Conservation (phyloP, 2,888 invertebrate species). For the Cloeon dipterum region DNA sequence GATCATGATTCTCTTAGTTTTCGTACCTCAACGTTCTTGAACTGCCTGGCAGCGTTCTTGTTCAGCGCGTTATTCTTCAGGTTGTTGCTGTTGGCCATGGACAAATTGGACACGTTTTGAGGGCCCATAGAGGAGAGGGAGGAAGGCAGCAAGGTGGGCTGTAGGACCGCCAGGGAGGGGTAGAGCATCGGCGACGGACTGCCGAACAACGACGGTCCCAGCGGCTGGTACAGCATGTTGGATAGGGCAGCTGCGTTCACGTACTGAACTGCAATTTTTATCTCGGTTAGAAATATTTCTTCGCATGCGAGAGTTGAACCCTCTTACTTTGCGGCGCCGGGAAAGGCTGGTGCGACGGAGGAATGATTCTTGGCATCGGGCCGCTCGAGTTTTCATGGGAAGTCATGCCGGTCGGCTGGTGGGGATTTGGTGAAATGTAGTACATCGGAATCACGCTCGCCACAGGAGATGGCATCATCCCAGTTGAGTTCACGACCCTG, state of each 20-base stretch:
- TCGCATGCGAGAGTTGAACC: background rate
- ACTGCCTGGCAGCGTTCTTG: no score
- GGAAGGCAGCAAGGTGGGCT: slow-evolving; percentile 11
- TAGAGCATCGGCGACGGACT: slow-evolving; percentile 34
- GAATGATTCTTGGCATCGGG: slow-evolving; percentile 7
- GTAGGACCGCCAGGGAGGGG: slow-evolving; percentile 24
- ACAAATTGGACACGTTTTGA: background rate
- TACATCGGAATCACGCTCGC: slow-evolving; percentile 22
- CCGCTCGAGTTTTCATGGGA: slow-evolving; percentile 14
- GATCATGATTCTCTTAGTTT: background rate
- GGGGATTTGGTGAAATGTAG: slow-evolving; percentile 26
- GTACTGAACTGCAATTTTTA: slow-evolving; percentile 28
- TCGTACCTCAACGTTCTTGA: no score
- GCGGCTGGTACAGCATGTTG: slow-evolving; percentile 30
- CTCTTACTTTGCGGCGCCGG: slow-evolving; percentile 9
- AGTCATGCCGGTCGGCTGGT: slow-evolving; percentile 11
- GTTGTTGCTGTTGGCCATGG: no score
- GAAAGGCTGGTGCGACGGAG: slow-evolving; percentile 7
- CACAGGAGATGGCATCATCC: slow-evolving; percentile 6
- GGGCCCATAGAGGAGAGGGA: background rate
- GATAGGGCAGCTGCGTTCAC: slow-evolving; percentile 18
- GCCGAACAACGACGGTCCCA: slow-evolving; percentile 22
- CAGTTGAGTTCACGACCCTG: background rate
- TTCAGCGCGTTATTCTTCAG: no score
- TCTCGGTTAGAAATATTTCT: background rate